These are phyloP conservation scores for Cynocephalus volans DNA, from an alignment of 2,113 vertebrate species.

Conservation along the genomic window DNA sequence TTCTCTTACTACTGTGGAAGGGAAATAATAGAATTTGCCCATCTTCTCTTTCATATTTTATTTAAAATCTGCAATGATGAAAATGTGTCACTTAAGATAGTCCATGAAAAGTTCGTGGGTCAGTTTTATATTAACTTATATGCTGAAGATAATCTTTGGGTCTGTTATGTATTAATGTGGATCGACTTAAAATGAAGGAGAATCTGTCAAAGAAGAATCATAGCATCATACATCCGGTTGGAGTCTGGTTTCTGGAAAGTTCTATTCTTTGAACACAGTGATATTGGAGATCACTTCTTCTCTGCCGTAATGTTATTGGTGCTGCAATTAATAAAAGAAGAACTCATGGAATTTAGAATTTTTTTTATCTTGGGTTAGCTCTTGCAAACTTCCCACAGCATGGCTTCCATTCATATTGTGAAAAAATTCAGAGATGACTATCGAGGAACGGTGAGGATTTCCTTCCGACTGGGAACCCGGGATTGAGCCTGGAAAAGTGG, in stretches of 20 bases:
- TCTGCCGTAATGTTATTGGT: not conserved
- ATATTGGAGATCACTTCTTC: not conserved
- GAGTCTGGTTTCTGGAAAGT: not conserved
- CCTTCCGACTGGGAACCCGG: not conserved
- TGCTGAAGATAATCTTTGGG: not conserved
- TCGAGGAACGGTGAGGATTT: not conserved
- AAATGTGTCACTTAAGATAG: not conserved
- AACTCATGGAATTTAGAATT: not conserved
- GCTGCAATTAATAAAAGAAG: not conserved
- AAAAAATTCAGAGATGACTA: not conserved
- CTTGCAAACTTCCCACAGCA: not conserved
- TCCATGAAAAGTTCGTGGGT: not conserved
- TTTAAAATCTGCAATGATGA: not conserved
- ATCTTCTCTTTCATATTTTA: not conserved
- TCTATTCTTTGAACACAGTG: not conserved
- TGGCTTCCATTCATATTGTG: no score
- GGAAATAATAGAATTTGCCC: not conserved
- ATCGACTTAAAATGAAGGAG: not conserved
- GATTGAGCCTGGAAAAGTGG: not conserved
- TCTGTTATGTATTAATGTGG: not conserved
- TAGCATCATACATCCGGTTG: rapidly evolving
- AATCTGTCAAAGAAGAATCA: not conserved
- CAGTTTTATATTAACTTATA: not conserved
- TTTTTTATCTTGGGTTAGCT: not conserved
- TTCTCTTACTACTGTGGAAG: not conserved